phyloP scores from a whole-genome alignment of 2,888 invertebrate species.

The Eretmocerus hayati region DNA sequence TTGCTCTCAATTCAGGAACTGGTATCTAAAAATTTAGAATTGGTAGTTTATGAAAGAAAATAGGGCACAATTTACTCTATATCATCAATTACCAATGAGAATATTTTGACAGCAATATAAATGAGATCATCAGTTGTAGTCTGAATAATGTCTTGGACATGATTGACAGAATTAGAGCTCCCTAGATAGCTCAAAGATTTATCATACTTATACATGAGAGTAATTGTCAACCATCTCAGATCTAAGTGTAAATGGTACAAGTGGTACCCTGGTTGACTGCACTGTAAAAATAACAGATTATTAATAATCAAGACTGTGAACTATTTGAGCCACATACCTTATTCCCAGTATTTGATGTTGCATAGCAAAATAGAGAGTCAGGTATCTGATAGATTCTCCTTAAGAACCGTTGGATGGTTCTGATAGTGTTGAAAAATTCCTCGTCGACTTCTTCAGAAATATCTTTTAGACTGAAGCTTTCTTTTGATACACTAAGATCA shows the following conservation, averaged over 20 bases:
- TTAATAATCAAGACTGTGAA: conserved; percentile 11
- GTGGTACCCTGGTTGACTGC: conserved; percentile 47
- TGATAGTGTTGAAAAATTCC: conserved; percentile 32
- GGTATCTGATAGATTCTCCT: conserved; percentile 37
- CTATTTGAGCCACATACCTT: conserved; percentile 34
- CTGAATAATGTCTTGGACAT: conserved; percentile 28
- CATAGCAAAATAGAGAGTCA: conserved; percentile 43
- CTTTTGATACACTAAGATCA: conserved; percentile 31
- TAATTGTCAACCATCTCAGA: conserved; percentile 47
- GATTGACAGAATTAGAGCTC: conserved; percentile 28
- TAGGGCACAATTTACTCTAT: neutral
- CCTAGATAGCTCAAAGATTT: neutral
- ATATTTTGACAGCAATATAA: conserved; percentile 40
- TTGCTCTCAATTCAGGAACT: conserved; percentile 44
- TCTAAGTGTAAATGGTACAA: conserved; percentile 50
- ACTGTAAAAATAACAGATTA: conserved; percentile 44
- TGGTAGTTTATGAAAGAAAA: conserved; percentile 5
- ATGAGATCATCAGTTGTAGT: conserved; percentile 41
- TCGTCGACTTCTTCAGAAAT: conserved; percentile 30
- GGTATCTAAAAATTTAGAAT: conserved; percentile 36
- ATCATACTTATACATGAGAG: conserved; percentile 30
- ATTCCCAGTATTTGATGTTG: conserved; percentile 44
- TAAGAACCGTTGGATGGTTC: conserved; percentile 31
- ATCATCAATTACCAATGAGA: conserved; percentile 39
- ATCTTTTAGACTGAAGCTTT: conserved; percentile 26